phyloP scores from a whole-genome alignment of 1,140 invertebrate species.

The Bombus ignitus region DNA sequence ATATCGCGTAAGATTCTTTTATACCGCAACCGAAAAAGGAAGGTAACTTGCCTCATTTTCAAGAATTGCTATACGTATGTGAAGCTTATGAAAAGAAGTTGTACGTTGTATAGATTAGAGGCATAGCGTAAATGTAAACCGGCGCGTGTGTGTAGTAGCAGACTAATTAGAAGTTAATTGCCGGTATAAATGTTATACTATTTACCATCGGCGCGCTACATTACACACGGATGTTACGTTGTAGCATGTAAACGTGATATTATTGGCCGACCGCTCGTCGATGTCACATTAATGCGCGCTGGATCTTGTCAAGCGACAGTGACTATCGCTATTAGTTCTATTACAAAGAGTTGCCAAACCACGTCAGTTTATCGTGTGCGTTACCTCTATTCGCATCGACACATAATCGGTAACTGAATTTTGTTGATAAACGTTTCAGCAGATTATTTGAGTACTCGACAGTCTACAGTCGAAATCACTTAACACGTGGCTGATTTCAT shows the following conservation, averaged over 20 bases:
- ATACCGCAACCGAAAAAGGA: no score
- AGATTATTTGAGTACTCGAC: slow-evolving; percentile 17
- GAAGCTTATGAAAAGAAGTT: no score
- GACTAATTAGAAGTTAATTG: slow-evolving; percentile 58
- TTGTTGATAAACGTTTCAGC: slow-evolving; percentile 47
- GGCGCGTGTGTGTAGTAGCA: neutral
- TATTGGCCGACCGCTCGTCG: slow-evolving; percentile 38
- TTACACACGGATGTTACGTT: slow-evolving; percentile 20
- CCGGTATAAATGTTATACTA: slow-evolving; percentile 59
- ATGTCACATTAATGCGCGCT: slow-evolving; percentile 33
- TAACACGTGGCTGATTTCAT: neutral
- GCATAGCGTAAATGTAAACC: no score
- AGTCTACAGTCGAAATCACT: slow-evolving; percentile 21
- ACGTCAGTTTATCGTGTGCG: slow-evolving; percentile 25
- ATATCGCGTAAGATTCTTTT: no score
- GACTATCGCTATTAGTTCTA: slow-evolving; percentile 34
- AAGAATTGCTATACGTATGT: no score
- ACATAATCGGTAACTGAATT: slow-evolving; percentile 19
- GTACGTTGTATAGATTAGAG: no score
- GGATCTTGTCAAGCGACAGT: slow-evolving; percentile 34
- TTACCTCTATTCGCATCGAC: slow-evolving; percentile 21
- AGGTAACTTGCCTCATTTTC: no score
- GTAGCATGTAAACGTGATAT: slow-evolving; percentile 35
- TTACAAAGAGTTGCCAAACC: slow-evolving; percentile 48
- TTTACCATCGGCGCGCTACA: slow-evolving; percentile 37